Base-by-base conservation (phyloP, 2,113 vertebrate genomes). In the Cynocephalus volans region DNA sequence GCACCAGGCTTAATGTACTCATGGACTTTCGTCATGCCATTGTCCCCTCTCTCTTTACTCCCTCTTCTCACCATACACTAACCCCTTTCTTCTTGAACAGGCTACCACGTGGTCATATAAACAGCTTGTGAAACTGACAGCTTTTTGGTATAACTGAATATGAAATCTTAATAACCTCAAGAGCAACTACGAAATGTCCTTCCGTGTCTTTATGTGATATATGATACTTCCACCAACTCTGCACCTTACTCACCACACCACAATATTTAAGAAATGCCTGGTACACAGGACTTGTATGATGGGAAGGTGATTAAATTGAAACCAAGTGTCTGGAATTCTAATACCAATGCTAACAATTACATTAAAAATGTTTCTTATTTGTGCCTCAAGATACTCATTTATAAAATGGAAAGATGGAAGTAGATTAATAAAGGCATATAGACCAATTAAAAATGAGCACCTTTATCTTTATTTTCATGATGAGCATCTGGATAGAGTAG, bases 121-220 rank as follows among this genome's bases (percentile, higher is more conserved):
- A 79, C 4, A 88, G 28, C 18, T 70, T 87, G 69, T 80, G 81
- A 80, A 96, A 76, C 45, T 41, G 4, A 88, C 36, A 10, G 3
- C 26, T 33, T 50, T 65, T 88, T 84, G 21, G 5, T 88, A 7
- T 84, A 81, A 82, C 15, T 85, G n/a, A 88, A 45, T 72, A 64
- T 89, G n/a, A 70, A 93, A 79, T 86, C 50, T 92, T 89, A 79
- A 60, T 88, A 84, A 90, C 48, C 45, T 84, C 41, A 93, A 92
- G 52, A 23, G 1, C 18, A 93, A 67, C 65, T 58, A 72, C 54
- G 12, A 93, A 84, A 90, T 75, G 8, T 60, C 23, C 6, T 73
- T 6, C 54, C 60, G 21, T 90, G 28, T 75, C 23, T 87, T 31
- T 19, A 17, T 67, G 60, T 84, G 52, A 80, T 31, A 15, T 70